Percentiles rank a stretch among this genome's conserved stretches.
phyloP scores from a whole-genome alignment of 2,113 vertebrate genomes.

The Beaufortia kweichowensis region DNA sequence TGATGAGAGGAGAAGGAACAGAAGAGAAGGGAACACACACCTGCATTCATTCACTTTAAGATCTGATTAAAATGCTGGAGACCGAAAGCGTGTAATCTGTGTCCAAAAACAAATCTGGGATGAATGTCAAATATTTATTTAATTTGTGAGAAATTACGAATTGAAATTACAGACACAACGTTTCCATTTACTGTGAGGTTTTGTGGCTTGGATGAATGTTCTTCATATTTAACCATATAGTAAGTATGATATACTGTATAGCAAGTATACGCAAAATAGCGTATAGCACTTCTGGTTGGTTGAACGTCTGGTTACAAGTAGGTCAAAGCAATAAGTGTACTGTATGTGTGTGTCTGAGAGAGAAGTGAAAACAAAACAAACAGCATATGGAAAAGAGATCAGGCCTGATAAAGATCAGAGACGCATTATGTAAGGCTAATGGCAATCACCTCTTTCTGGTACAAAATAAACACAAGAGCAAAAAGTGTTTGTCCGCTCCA shows the following conservation, averaged over 20 bases:
- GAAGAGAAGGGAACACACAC: slow-evolving; percentile 41
- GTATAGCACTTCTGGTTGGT: neutral
- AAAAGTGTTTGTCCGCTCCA: slow-evolving; percentile 32
- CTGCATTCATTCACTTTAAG: slow-evolving; percentile 50
- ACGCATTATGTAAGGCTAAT: slow-evolving; percentile 63
- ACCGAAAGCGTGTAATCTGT: slow-evolving; percentile 11
- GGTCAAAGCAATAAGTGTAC: slow-evolving; percentile 21
- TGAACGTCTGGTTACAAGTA: slow-evolving; percentile 30
- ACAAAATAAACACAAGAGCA: slow-evolving; percentile 49
- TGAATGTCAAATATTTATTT: slow-evolving; percentile 1
- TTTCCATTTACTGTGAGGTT: neutral
- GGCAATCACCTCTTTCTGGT: slow-evolving; percentile 66
- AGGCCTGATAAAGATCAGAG: slow-evolving; percentile 67
- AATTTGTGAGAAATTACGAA: neutral
- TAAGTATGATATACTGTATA: neutral
- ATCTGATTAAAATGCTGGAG: slow-evolving; percentile 49
- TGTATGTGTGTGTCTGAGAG: slow-evolving; percentile 43
- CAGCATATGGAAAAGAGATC: slow-evolving; percentile 68
- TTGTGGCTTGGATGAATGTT: neutral
- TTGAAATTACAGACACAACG: neutral
- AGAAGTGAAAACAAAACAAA: slow-evolving; percentile 49
- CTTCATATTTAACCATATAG: neutral
- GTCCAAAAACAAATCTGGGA: slow-evolving; percentile 32
- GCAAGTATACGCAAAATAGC: neutral
- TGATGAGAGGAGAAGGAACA: slow-evolving; percentile 43